phyloP scores from a whole-genome alignment of 2,888 invertebrate genomes.

The Tiliacea citrago region DNA sequence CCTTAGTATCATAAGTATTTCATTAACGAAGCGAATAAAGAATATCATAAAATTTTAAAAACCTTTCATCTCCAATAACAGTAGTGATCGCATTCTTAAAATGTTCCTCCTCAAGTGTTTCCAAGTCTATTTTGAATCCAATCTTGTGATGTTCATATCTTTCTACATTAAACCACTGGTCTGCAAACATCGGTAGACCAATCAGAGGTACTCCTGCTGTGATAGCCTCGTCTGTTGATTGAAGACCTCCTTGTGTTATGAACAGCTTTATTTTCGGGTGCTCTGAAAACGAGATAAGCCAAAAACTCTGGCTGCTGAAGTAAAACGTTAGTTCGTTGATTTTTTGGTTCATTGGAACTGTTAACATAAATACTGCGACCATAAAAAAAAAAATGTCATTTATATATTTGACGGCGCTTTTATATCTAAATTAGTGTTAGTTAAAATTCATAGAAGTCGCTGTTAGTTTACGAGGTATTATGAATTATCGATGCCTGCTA shows the following conservation, averaged over 20 bases:
- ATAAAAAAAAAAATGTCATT: too few relatives aligned
- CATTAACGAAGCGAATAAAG: background rate
- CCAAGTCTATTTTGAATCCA: conserved; percentile 67
- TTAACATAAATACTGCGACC: too few relatives aligned
- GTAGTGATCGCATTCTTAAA: conserved; percentile 20
- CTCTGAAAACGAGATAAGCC: conserved; percentile 56
- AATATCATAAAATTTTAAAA: background rate
- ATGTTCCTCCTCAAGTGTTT: conserved; percentile 25
- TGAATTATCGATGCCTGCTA: too few relatives aligned
- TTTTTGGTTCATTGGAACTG: background rate
- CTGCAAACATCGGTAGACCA: conserved; percentile 80
- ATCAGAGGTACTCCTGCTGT: conserved; percentile 79
- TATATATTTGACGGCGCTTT: too few relatives aligned
- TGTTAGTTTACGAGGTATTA: too few relatives aligned
- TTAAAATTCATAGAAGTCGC: too few relatives aligned
- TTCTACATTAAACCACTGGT: conserved; percentile 81
- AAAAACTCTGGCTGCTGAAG: background rate
- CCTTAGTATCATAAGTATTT: background rate
- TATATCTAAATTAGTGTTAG: too few relatives aligned
- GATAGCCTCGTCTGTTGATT: conserved; percentile 84
- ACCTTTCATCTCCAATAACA: conserved; percentile 39
- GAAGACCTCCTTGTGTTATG: conserved; percentile 84
- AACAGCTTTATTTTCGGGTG: conserved; percentile 85
- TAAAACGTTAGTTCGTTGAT: background rate
- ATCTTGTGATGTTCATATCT: conserved; percentile 68